phyloP scores from a whole-genome alignment of 2,113 vertebrate species.

The Anarhynchus alexandrinus region DNA sequence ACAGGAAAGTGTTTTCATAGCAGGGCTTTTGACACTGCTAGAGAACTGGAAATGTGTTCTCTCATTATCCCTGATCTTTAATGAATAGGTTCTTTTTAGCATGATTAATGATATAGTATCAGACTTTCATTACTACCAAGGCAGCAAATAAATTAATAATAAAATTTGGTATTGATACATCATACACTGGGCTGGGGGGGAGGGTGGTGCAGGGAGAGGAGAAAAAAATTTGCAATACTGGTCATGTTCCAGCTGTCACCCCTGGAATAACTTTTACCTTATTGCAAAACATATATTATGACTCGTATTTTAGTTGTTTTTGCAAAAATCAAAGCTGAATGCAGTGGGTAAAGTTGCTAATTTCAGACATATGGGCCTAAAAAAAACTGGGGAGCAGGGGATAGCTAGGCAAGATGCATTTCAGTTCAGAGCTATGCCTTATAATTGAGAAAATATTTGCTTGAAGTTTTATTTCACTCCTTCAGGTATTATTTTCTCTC shows the following conservation, averaged over 20 bases:
- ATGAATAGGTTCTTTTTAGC: background rate
- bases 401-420: background rate
- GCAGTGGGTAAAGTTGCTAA: background rate
- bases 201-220: no score
- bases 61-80: background rate
- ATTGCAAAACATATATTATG: background rate
- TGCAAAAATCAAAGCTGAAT: background rate
- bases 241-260: background rate
- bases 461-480: background rate
- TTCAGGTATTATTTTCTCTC: background rate
- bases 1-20: background rate
- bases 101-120: background rate
- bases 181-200: fast-evolving
- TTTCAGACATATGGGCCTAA: background rate
- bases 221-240: background rate
- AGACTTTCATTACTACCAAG: background rate
- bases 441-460: background rate
- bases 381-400: background rate
- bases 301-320: background rate
- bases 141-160: background rate
- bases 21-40: background rate
- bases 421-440: background rate
- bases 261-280: background rate
- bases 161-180: background rate
- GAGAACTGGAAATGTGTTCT: background rate